Evolutionary conservation across 2,113 vertebrate species (phyloP), one percentile per base, ranked within the genome.

Genomic region (Nycticryphes semicollaris): DNA sequence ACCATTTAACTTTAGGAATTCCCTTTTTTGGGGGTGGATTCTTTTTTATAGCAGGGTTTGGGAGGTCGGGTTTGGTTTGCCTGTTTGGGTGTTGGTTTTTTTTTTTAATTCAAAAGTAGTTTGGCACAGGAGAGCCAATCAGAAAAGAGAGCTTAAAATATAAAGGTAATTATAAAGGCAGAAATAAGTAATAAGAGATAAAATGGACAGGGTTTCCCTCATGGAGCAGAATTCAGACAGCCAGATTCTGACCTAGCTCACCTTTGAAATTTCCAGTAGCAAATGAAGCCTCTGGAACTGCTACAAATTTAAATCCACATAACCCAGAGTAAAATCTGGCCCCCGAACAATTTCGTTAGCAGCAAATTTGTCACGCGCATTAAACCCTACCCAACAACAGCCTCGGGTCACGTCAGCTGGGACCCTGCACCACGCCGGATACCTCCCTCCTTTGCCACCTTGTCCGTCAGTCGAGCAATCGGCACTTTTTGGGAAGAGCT

Each of bases 261-360:
- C 27, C 69, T 76, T 37, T 81, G 77, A 90, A 84, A 91, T 77
- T 77, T 59, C 74, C 53, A 54, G 41, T 14, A 59, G 48, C 28
- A 47, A 63, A 67, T 31, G 30, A 84, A 59, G 13, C 62, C 53
- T 35, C 84, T 48, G 80, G 57, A 95, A 89, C 33, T 3, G 4
- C 53, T 79, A 56, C 54, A 67, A 82, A 96, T 85, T 70, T 77
- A 66, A 87, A 94, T 56, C 70, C 74, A 15, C 74, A 12, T 9
- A 89, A 96, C 84, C 64, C 47, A 23, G 84, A 63, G 84, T 75
- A 54, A 93, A 96, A 77, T 20, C 89, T 66, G 67, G 37, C 51
- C 80, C 89, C 83, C 9, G 70, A 87, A 96, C 63, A 94, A 95
- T 84, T 94, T 70, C 83, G 39, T 91, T 90, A 91, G 94, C 89